Conservation (phyloP, 2,888 invertebrate species). For the Ommatoiulus sabulosus region DNA sequence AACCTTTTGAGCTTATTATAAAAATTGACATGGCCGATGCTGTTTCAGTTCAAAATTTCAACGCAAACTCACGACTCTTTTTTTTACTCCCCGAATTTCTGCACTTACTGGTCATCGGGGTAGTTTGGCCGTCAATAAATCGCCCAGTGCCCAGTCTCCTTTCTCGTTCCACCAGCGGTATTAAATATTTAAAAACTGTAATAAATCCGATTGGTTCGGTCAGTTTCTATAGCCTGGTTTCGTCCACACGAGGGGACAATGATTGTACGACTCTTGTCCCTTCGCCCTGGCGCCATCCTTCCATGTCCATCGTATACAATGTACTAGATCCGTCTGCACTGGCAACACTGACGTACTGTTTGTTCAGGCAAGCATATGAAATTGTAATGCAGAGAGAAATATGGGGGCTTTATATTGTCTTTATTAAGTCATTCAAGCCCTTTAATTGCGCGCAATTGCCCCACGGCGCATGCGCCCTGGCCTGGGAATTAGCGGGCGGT, state of each 20-base stretch:
- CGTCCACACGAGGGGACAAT: not conserved
- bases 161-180: not conserved
- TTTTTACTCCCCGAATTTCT: not conserved
- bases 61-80: not conserved
- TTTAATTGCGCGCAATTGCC: conserved; percentile 16
- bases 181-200: conserved; percentile 26
- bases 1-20: not conserved
- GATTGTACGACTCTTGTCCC: not conserved
- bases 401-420: conserved; percentile 42
- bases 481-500: conserved; percentile 43
- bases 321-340: not conserved
- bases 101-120: not conserved
- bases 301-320: not conserved
- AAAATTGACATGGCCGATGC: not conserved
- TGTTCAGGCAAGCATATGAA: conserved; percentile 36
- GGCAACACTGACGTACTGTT: conserved; percentile 4
- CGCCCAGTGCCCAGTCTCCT: not conserved
- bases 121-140: not conserved
- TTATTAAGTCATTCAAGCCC: conserved; percentile 43
- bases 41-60: not conserved
- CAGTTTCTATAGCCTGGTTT: not conserved
- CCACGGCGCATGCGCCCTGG: not conserved
- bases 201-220: conserved; percentile 20
- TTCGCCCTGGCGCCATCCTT: not conserved
- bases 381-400: conserved; percentile 43